A percentile compares a stretch with the other conserved stretches of the same genome.
Evolutionary conservation across 2,113 vertebrate species (phyloP).

Genomic region (Sigmodon hispidus): DNA sequence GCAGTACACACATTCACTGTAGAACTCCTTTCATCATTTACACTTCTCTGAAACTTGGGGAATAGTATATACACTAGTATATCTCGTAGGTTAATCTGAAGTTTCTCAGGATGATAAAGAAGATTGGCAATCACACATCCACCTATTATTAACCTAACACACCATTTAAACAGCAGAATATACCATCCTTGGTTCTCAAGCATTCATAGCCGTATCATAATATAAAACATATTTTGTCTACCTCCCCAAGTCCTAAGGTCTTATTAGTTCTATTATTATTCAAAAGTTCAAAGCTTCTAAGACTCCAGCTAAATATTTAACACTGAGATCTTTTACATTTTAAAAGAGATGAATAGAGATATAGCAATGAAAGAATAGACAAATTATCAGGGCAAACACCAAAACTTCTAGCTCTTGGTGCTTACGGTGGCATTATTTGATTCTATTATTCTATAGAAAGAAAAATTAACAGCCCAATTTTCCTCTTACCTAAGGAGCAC

Average conservation of each 20-base stretch:
- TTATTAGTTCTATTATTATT: neutral
- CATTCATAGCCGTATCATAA: neutral
- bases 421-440: neutral
- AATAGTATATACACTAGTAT: neutral
- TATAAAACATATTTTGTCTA: neutral
- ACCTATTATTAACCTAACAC: neutral
- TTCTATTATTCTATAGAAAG: neutral
- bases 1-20: neutral
- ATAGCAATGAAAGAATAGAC: neutral
- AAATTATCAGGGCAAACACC: neutral
- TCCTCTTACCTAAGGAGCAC: neutral
- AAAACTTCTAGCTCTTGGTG: neutral
- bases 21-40: neutral
- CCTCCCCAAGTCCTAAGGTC: neutral
- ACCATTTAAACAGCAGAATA: neutral
- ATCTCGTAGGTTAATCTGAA: neutral
- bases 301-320: neutral
- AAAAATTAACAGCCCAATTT: neutral
- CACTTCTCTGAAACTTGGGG: neutral
- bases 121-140: neutral
- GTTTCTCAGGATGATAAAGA: neutral
- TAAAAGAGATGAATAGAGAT: neutral
- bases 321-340: neutral
- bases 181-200: neutral
- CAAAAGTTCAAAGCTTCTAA: neutral